Evolutionary conservation across 2,888 invertebrate species (phyloP), one percentile per base, ranked within the genome.

Genomic region (Elegia similella): DNA sequence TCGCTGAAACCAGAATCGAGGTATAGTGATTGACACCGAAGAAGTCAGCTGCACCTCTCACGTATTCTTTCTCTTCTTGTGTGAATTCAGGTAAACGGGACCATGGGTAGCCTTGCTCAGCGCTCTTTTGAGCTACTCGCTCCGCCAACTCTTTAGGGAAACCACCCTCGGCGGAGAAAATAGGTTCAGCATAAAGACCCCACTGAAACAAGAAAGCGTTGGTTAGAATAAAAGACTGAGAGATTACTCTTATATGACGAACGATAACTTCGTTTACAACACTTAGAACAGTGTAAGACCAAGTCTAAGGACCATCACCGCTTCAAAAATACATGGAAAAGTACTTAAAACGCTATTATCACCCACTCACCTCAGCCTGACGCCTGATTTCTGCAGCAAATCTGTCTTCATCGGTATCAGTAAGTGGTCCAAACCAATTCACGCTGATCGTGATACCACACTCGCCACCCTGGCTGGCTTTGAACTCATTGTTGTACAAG

Each of bases 11-110:
- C 2, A 76, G 34, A 0, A 1, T 67, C 0, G 92, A 77, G 0
- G 94, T 93, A 73, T 96, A 96, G 59, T 94, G 93, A 70, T 96
- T 96, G 2, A 96, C 83, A 0, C 95, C 87, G 15, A 87, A 79
- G 70, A 88, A 90, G 61, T 89, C 89, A 0, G 69, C 63, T 0
- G 82, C 16, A 1, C 89, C 89, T 54, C 68, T 75, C 0, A 78
- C 75, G 1, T 78, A 76, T 0, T 62, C 63, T 7, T 66, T 73
- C 73, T 92, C 92, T 52, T 86, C 80, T 12, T 76, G 69, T 0
- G 86, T 84, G 65, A 92, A 92, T n/a, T 69, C 67, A 0, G 92
- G 92, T 48, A 93, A 67, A 0, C 92, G 78, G 0, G 92, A 92
- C 42, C 72, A 63, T 0, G 73, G 55, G 64, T 77, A 87, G 0